Base-by-base conservation (phyloP, 2,113 vertebrate species). In the Nanorana parkeri region DNA sequence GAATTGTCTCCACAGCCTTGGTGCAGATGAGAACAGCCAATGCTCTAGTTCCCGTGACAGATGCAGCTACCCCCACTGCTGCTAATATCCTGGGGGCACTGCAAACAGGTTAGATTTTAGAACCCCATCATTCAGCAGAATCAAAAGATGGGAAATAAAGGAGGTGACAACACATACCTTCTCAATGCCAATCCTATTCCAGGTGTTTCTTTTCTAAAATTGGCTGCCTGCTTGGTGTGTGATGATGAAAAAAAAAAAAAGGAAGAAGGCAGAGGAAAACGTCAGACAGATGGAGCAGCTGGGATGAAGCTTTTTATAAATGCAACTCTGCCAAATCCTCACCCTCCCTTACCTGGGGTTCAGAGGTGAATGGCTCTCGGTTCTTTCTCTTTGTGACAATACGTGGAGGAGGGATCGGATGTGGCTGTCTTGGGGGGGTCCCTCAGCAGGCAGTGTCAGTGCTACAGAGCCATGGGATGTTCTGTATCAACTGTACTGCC, bases 381-480 rank as follows among this genome's bases (percentile, higher is more conserved):
- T 67, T 28, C 36, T 81, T 75, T 73, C 69, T 73, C 60, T 41
- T 13, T 56, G 54, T 68, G 52, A 41, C 6, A 52, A 82, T 68
- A 81, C 21, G 41, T 15, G 55, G 68, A 66, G 71, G 71, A 76
- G 51, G 63, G 72, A 51, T 76, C 72, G 68, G 72, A 76, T 68
- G 72, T 66, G 67, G 72, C 55, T 56, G 26, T 76, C 16, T 54
- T 64, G 72, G 80, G 72, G 80, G 68, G 80, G 47, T 74, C 68
- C 47, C 80, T 81, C 79, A 64, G 79, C 68, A 81, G 79, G 68
- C 68, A 72, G 69, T 81, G 61, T 81, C 71, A 75, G 63, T 55
- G 64, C 54, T 76, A 76, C 72, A 76, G 71, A 83, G 63, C 71
- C 80, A 83, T 76, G 69, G 80, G 71, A 83, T 75, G 71, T 64